phyloP scores from a whole-genome alignment of 2,113 vertebrate genomes.

The Rhinopithecus roxellana region DNA sequence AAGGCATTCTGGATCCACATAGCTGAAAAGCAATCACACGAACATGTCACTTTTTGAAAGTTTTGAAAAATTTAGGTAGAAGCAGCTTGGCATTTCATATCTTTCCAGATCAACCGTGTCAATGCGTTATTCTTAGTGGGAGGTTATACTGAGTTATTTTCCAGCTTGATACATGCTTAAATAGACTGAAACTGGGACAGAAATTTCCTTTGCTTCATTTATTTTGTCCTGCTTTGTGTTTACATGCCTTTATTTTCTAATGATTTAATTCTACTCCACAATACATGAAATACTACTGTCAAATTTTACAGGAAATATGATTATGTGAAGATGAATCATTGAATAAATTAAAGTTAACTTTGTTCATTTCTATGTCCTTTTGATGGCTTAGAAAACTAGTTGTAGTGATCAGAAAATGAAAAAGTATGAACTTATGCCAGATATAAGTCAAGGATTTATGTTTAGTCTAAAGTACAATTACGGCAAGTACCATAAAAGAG shows the following conservation, averaged over 20 bases:
- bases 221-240: not conserved
- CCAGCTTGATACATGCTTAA: not conserved
- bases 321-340: not conserved
- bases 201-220: not conserved
- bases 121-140: not conserved
- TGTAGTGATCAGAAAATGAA: not conserved
- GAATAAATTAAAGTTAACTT: too few relatives aligned
- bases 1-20: not conserved
- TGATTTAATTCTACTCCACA: not conserved
- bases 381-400: not conserved
- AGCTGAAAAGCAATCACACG: not conserved
- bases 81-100: rapidly evolving
- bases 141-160: not conserved
- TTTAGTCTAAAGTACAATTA: not conserved
- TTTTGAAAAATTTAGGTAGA: not conserved
- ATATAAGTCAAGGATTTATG: not conserved
- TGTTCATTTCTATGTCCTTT: not conserved
- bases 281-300: too few relatives aligned
- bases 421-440: not conserved
- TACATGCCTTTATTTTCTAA: not conserved
- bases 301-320: not conserved
- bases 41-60: not conserved
- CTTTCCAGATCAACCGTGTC: too few relatives aligned
- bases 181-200: too few relatives aligned
- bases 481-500: not conserved